Conservation (phyloP, 2,113 vertebrate species). For the Neotoma lepida region DNA sequence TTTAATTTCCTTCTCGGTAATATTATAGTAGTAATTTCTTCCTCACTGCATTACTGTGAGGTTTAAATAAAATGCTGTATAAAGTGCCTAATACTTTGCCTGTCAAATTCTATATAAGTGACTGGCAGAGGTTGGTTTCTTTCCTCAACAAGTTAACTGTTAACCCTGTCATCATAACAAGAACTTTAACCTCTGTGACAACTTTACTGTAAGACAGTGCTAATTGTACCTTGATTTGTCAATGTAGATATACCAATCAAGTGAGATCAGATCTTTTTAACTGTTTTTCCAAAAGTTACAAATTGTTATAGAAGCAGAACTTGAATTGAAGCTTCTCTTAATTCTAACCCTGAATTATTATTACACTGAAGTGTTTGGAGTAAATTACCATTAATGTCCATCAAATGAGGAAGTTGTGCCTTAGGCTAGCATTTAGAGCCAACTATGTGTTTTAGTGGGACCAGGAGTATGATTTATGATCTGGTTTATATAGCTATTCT, state of each 20-base stretch:
- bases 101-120: background rate
- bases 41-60: background rate
- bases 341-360: constrained; percentile 22
- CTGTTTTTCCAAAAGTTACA: constrained; percentile 23
- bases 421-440: constrained; percentile 43
- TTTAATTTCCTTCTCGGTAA: background rate
- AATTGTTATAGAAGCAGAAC: background rate
- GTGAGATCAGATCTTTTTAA: constrained; percentile 48
- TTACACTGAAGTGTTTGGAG: background rate
- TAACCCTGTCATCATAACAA: background rate
- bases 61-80: background rate
- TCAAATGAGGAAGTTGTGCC: constrained; percentile 27
- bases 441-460: background rate
- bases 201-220: constrained; percentile 49
- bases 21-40: background rate
- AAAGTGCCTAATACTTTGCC: background rate
- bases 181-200: constrained; percentile 13
- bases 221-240: background rate
- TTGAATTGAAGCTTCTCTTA: constrained; percentile 19
- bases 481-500: background rate
- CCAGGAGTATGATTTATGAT: constrained; percentile 50
- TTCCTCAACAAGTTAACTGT: background rate
- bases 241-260: background rate
- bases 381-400: constrained; percentile 17
- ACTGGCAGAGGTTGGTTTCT: constrained; percentile 4